Evolutionary conservation across 2,113 vertebrate genomes (phyloP).

Genomic region (mouse (Mus musculus)): GRCm39 chr11:53096001-53096500

Average conservation of each 20-base stretch:
- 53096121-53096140: neutral
- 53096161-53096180: neutral
- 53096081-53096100: neutral
- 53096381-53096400: neutral
- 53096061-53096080: neutral
- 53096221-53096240: slow-evolving; percentile 22
- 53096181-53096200: slow-evolving; percentile 5
- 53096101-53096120: neutral
- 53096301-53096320: neutral
- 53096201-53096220: slow-evolving; percentile 33
- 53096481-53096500: neutral
- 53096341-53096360: neutral
- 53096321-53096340: neutral
- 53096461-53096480: neutral
- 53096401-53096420: neutral
- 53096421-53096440: neutral
- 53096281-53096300: neutral
- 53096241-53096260: neutral
- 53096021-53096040: neutral
- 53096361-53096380: neutral
- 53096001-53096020: neutral
- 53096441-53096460: neutral
- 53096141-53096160: neutral
- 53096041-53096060: neutral
- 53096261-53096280: neutral